Evolutionary conservation across 2,888 invertebrate genomes (phyloP).

Genomic region (Prosopocoilus inquinatus): DNA sequence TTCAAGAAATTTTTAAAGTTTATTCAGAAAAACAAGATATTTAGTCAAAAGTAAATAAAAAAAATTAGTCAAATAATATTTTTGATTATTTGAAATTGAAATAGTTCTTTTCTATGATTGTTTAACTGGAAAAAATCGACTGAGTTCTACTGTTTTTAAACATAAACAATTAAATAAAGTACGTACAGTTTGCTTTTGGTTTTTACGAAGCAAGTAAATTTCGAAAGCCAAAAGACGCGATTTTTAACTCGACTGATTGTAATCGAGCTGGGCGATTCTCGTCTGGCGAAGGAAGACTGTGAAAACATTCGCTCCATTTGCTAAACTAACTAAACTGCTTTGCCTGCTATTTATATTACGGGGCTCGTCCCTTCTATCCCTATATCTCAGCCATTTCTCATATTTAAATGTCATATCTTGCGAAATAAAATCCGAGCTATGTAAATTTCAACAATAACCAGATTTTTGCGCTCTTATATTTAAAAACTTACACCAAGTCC

Average conservation of each 20-base stretch:
- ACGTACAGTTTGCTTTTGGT: too few relatives aligned
- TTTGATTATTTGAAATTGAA: too few relatives aligned
- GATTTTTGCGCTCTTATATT: slow-evolving; percentile 10
- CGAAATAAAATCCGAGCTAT: slow-evolving; percentile 7
- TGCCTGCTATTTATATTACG: slow-evolving; percentile 52
- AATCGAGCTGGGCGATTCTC: slow-evolving; percentile 39
- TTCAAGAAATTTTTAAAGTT: too few relatives aligned
- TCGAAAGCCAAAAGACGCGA: too few relatives aligned
- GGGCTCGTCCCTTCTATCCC: slow-evolving; percentile 28
- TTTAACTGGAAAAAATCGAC: too few relatives aligned
- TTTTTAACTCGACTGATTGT: slow-evolving; percentile 30
- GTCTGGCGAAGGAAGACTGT: slow-evolving; percentile 40
- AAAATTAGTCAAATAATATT: slow-evolving; percentile 2
- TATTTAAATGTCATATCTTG: slow-evolving; percentile 36
- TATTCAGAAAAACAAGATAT: not conserved
- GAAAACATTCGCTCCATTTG: slow-evolving; percentile 55
- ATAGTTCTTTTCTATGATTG: too few relatives aligned
- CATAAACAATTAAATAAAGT: too few relatives aligned
- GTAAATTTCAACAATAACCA: slow-evolving; percentile 8
- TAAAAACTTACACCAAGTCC: not conserved
- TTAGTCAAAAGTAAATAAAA: not conserved
- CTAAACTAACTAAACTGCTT: slow-evolving; percentile 56
- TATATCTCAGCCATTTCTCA: slow-evolving; percentile 29
- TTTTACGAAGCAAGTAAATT: too few relatives aligned
- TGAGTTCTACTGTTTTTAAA: too few relatives aligned